Base-by-base conservation (phyloP, 1,140 invertebrate species). In the Eulimnadia texana region DNA sequence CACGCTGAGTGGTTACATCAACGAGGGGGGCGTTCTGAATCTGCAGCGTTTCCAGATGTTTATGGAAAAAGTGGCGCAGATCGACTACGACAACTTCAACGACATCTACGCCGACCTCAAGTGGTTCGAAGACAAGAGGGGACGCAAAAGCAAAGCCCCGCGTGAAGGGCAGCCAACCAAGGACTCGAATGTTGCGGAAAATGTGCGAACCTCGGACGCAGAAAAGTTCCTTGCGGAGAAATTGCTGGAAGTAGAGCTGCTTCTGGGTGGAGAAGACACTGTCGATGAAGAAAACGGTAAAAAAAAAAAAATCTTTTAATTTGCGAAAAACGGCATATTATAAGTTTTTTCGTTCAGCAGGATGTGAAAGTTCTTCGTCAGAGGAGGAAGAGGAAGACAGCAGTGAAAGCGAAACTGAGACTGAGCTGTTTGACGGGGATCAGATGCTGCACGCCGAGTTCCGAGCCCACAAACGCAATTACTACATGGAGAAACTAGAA, bases 401-500 rank as follows among this genome's bases (percentile, higher is more conserved):
- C 2, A 67, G 64, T 33, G 63, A 67, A 13, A 67, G 70, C 25
- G 67, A 66, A 62, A 58, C 60, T 50, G 78, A 82, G 50, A 70
- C 73, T 62, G 78, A 82, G 58, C 72, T 76, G 57, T 74, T 62
- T 10, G 63, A 67, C 16, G 65, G 67, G 29, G 63, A 61, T 20
- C 68, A 72, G 60, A 68, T 67, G 3, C 68, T 76, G 61, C 66
- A 74, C 33, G 65, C 79, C 64, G 90, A 94, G 75, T 97, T 97
- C 73, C 72, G 77, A 63, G 80, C 87, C 62, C 86, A 92, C 68
- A 96, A 97, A 73, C 80, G 80, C 62, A 82, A 92, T 72, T 98
- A 96, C 76, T 97, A 97, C 71, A 86, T 84, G 72, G 86, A 84
- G 60, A 97, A 97, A 72, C 74, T 96, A 68, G 83, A 90, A 63